Evolutionary conservation across 1,140 invertebrate species (phyloP), one percentile per base, ranked within the genome.

Genomic region (Dreissena polymorpha): DNA sequence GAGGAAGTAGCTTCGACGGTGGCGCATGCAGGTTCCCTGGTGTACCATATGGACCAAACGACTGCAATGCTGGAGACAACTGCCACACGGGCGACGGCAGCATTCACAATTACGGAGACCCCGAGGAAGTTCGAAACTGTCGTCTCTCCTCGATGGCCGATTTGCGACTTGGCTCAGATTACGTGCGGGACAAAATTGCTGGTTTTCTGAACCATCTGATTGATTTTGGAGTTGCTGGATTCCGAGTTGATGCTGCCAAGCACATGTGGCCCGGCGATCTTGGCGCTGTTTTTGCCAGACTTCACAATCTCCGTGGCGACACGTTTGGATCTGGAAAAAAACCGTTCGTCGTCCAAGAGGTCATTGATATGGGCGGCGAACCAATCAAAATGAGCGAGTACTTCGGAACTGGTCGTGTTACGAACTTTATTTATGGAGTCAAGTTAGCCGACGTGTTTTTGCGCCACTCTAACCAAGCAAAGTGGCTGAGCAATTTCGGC

Each of bases 291-390:
- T 85, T 89, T 21, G 83, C 95, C 94, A 97, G 27, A 92, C 95
- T 23, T 13, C 74, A 86, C 29, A 83, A 95, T 94, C 84, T 67
- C 93, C 85, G 91, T 92, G 16, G 91, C 93, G 76, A 80, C 39
- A 71, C 81, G 10, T 88, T 87, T 65, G 77, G 85, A 0, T 29
- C 72, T 13, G 84, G 82, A 14, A 63, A 75, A 12, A 85, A 75
- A 63, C 90, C 93, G 13, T 93, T 93, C 70, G 86, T 97, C 72
- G 96, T 94, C 90, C 96, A 97, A 89, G 97, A 98, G 93, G 96
- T 97, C 0, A 96, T 97, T 69, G 96, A 97, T 91, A 88, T 92
- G 77, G 96, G 95, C 23, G 94, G 94, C 18, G 96, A 97, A 91
- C 94, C 95, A 29, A 94, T 97, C 71, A 94, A 93, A 18, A 94